Conservation (phyloP, 1,140 invertebrate genomes). For the Grapholita molesta region DNA sequence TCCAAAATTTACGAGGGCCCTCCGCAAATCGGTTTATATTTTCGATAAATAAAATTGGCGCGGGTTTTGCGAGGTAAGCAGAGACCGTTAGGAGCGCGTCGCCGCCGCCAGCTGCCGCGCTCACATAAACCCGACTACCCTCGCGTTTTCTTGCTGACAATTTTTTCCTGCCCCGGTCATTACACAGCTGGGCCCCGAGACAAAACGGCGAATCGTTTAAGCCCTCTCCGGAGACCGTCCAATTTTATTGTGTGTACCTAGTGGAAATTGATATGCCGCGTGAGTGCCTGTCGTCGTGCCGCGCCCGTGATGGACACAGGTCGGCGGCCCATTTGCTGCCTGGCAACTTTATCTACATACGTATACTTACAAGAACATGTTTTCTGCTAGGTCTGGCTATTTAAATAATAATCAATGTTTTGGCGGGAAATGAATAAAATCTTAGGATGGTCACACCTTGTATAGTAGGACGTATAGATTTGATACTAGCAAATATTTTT, state of each 20-base stretch:
- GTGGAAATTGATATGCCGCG: conserved; percentile 75
- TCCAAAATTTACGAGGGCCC: conserved; percentile 68
- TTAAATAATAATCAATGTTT: too few relatives aligned
- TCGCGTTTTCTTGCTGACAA: conserved; percentile 77
- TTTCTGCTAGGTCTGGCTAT: background rate
- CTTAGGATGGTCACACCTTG: too few relatives aligned
- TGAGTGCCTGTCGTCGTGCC: conserved; percentile 49
- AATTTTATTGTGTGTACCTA: conserved; percentile 77
- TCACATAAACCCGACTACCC: conserved; percentile 74
- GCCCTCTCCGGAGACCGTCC: conserved; percentile 74
- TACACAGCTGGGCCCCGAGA: conserved; percentile 75
- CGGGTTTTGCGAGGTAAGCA: conserved; percentile 76
- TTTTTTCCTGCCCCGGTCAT: conserved; percentile 75
- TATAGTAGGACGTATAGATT: too few relatives aligned
- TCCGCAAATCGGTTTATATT: conserved; percentile 77
- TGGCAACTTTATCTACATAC: conserved; percentile 27
- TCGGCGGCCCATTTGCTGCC: conserved; percentile 37
- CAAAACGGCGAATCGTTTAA: conserved; percentile 78
- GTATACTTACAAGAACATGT: background rate
- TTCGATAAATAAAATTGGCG: conserved; percentile 78
- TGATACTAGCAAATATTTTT: too few relatives aligned
- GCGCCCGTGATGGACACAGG: conserved; percentile 45
- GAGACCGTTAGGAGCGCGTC: conserved; percentile 72
- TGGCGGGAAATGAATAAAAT: too few relatives aligned
- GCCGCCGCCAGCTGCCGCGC: conserved; percentile 66